These are phyloP conservation scores for Latrodectus geometricus DNA, from an alignment of 1,140 invertebrate genomes.

Conservation along the genomic window DNA sequence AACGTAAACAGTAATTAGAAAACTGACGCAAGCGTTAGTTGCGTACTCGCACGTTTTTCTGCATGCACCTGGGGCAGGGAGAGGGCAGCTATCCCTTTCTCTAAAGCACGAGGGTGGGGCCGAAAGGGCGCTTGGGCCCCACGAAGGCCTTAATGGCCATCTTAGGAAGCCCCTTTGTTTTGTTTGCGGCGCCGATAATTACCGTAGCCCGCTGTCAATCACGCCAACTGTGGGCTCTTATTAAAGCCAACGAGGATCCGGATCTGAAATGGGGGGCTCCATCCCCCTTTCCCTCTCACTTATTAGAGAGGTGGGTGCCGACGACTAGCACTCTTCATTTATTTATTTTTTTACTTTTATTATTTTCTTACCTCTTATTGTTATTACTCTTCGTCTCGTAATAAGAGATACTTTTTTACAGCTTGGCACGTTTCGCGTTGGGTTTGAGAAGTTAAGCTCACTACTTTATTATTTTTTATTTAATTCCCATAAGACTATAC, in stretches of 20 bases:
- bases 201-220: constrained; percentile 52
- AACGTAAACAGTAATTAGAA: not conserved
- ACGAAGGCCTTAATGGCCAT: constrained; percentile 46
- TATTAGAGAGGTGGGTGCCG: constrained; percentile 53
- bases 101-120: constrained; percentile 30
- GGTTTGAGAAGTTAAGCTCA: constrained; percentile 24
- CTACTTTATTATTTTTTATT: constrained; percentile 20
- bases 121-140: constrained; percentile 18
- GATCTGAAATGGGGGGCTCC: constrained; percentile 3
- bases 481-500: too few species aligned
- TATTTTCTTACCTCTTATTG: constrained; percentile 32
- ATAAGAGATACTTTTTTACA: constrained; percentile 59
- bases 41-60: not conserved
- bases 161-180: constrained; percentile 55
- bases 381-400: constrained; percentile 32
- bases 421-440: constrained; percentile 57
- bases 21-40: not conserved
- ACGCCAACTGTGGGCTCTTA: constrained; percentile 50
- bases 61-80: not conserved
- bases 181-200: constrained; percentile 60
- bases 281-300: constrained; percentile 13
- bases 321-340: not conserved
- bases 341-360: not conserved
- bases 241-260: constrained; percentile 54
- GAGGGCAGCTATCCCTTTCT: constrained; percentile 42